Evolutionary conservation across 2,797 vertebrate genomes (phyloP).

Genomic region (Cossypha polioptera): DNA sequence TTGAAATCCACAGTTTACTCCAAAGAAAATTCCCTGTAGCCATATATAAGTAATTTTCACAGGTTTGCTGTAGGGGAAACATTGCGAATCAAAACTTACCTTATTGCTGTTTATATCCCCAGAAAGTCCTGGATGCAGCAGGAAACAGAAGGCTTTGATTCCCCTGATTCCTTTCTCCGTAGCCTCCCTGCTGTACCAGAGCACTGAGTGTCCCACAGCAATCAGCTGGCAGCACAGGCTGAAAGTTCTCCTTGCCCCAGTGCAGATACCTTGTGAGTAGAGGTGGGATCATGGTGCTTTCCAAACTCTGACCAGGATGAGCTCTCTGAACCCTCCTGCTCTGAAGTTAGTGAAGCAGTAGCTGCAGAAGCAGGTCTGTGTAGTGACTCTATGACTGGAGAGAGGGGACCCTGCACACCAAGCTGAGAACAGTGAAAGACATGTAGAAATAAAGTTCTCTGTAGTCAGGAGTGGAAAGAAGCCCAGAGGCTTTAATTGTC

Average conservation of each 20-base stretch:
- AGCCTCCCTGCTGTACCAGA: not conserved
- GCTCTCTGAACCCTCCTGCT: not conserved
- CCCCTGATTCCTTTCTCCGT: not conserved
- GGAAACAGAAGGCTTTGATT: not conserved
- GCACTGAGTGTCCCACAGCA: not conserved
- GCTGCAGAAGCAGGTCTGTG: not conserved
- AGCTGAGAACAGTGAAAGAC: not conserved
- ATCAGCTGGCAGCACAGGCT: not conserved
- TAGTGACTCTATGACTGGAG: not conserved
- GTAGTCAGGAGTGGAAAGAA: not conserved
- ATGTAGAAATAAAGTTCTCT: not conserved
- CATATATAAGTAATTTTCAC: not conserved
- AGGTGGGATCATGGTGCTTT: not conserved
- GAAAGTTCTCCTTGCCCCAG: not conserved
- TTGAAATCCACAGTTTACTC: not conserved
- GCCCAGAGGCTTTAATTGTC: not conserved
- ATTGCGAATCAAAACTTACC: not conserved
- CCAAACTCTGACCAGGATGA: not conserved
- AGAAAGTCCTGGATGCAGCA: not conserved
- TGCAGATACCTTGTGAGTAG: not conserved
- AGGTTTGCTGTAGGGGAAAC: not conserved
- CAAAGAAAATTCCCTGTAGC: conserved; percentile 6
- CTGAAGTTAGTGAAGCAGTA: not conserved
- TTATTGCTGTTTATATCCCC: not conserved
- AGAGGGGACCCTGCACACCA: not conserved